These are phyloP conservation scores for Heteromormyrus szaboi DNA, from an alignment of 2,797 vertebrate genomes.

Conservation along the genomic window DNA sequence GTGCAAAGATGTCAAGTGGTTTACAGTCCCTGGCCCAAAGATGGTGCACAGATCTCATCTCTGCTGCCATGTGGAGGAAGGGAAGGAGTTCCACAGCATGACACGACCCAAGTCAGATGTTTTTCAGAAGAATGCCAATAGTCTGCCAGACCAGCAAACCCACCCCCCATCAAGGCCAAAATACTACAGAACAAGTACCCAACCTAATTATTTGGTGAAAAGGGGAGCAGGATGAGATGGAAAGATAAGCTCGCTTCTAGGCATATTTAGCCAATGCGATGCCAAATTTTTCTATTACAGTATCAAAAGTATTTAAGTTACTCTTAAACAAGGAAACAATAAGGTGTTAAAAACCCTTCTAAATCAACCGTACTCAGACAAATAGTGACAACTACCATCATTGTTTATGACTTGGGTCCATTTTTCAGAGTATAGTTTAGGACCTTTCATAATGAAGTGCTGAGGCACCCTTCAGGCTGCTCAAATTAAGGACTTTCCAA, in stretches of 20 bases:
- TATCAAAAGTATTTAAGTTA: background rate
- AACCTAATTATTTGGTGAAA: background rate
- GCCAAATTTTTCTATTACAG: background rate
- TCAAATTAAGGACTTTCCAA: background rate
- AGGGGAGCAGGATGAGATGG: background rate
- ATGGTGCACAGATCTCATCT: slow-evolving; percentile 8
- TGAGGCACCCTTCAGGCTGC: background rate
- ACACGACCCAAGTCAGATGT: background rate
- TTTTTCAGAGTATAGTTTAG: background rate
- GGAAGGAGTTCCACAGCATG: background rate
- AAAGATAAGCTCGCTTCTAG: background rate
- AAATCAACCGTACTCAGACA: background rate
- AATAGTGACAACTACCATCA: background rate
- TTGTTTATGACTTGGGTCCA: background rate
- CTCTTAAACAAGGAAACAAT: background rate
- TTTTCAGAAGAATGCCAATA: background rate
- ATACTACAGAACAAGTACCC: background rate
- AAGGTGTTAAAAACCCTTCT: background rate
- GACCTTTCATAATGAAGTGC: background rate
- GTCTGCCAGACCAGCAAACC: background rate
- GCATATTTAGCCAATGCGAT: background rate
- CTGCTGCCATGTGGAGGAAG: background rate
- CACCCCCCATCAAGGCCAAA: background rate
- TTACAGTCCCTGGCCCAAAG: slow-evolving; percentile 50
- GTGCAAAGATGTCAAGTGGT: slow-evolving; percentile 51